Evolutionary conservation across 1,140 invertebrate species (phyloP), one percentile per base, ranked within the genome.

Genomic region (Penaeus japonicus): DNA sequence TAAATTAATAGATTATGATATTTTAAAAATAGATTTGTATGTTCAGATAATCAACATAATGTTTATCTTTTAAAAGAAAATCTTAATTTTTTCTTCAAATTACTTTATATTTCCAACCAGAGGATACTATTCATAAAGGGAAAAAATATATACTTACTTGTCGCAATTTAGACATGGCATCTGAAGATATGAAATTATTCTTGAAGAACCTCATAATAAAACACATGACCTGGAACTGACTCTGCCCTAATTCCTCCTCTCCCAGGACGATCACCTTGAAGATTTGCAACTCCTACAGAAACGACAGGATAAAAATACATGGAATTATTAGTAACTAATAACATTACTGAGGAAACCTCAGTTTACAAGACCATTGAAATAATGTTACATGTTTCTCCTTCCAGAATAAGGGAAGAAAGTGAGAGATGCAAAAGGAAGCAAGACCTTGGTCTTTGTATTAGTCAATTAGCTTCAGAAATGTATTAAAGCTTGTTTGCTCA

Each of bases 161-260:
- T 93, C 97, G 94, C n/a, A 99, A 93, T 93, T 98, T 98, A n/a
- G 97, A 96, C 96, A 99, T 98, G 24, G 97, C 97, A 93, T 98
- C 98, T 22, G 97, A 96, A 0, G 97, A 97, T 92, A 99, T 98
- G 92, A 98, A 98, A 73, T 92, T 91, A 91, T 92, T 93, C 93
- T 97, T 97, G 84, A 95, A 95, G 91, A 98, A 96, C 92, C 97
- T 96, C 90, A 96, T 96, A 0, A 98, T 95, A 92, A 98, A 99
- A 92, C 98, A 99, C 92, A 98, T 94, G 0, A 96, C 96, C 93
- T 98, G 97, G 92, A 96, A 96, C 91, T 97, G 96, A 91, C 95
- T 96, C 92, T 98, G 96, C 2, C 97, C 97, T 70, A 96, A 94
- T 92, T 98, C 98, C 92, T 98, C 97, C 92, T 98, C 98, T n/a